Base-by-base conservation (phyloP, 1,140 invertebrate species). In the Drosophila erecta region DNA sequence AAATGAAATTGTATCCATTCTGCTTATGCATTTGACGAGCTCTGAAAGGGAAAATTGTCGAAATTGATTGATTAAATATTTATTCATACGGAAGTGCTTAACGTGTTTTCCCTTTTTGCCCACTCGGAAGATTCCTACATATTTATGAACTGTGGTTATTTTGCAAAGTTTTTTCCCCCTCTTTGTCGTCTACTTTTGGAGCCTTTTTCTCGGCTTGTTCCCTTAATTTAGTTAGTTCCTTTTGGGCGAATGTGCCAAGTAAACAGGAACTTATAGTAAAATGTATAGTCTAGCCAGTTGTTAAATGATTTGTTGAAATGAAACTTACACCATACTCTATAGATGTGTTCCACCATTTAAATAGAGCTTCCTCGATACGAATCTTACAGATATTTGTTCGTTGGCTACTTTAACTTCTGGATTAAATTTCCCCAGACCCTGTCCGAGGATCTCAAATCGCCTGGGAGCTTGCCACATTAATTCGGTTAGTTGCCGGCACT, bases 21-120 rank as follows among this genome's bases (percentile, higher is more conserved):
- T 57, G 79, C 67, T 70, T 87, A 49, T 58, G 74, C 41, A 77
- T 86, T 72, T 83, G 79, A 87, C 65, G 74, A 83, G 79, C 83
- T 57, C 40, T 22, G 58, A 73, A 73, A 55, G 50, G 43, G 57
- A 73, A 61, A 85, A 85, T 86, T 74, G 81, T 69, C 65, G 61
- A 87, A 86, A 83, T 87, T 86, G 83, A 86, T 86, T 87, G 83
- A 86, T 86, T 87, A 87, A 86, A 86, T 86, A 86, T 87, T 86
- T 86, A 86, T 87, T 86, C 79, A 76, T 66, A 72, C 83, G 83
- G 75, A 86, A 87, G 84, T 83, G 70, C 79, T 83, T 79, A 83
- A 53, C 58, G 46, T 64, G 44, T 79, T 66, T 64, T 72, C 37
- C 47, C 51, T 24, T 49, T 49, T 50, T 11, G 8, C 41, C 37